Base-by-base conservation (phyloP, 1,140 invertebrate genomes). In the Caerostris darwini region DNA sequence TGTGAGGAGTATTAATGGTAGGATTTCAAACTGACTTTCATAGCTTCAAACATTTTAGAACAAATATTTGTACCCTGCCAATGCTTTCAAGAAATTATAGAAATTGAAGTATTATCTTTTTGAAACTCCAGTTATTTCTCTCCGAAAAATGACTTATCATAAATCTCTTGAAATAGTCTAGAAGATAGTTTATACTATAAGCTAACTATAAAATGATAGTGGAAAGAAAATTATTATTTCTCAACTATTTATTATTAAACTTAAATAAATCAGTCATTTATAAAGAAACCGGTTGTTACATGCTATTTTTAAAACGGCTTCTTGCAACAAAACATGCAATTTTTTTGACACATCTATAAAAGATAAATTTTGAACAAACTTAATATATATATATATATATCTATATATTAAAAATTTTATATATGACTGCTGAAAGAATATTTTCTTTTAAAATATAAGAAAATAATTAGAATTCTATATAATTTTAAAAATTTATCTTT, bases 51-150 rank as follows among this genome's bases (percentile, higher is more conserved):
- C 34, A 53, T 77, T 77, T 77, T 77, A 12, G 34, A 77, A 50
- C 71, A 77, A 77, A 53, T 77, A 77, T 77, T 77, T 77, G 71
- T 53, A 77, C 71, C 34, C 8, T 19, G 71, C 3, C 71, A 77
- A 77, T 77, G 71, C 71, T 77, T 77, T 77, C 71, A 53, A 77
- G 71, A 77, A 77, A 77, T 77, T 77, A 77, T 12, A 14, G 4
- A 77, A 7, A 71, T 71, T 71, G 67, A 71, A 7, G 50, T 77
- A 53, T 34, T 53, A 77, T 77, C 71, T 77, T 77, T 50, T 53
- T 12, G 71, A 77, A 77, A 77, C 71, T 14, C 71, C 34, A 53
- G 53, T 77, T 77, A 77, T 77, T 77, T 77, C 71, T 77, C 50
- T 77, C 6, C 7, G 12, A 50, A 34, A 77, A 50, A 77, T 77